Evolutionary conservation across 2,888 invertebrate species (phyloP), one percentile per base, ranked within the genome.

Genomic region (Lissonota sp.): DNA sequence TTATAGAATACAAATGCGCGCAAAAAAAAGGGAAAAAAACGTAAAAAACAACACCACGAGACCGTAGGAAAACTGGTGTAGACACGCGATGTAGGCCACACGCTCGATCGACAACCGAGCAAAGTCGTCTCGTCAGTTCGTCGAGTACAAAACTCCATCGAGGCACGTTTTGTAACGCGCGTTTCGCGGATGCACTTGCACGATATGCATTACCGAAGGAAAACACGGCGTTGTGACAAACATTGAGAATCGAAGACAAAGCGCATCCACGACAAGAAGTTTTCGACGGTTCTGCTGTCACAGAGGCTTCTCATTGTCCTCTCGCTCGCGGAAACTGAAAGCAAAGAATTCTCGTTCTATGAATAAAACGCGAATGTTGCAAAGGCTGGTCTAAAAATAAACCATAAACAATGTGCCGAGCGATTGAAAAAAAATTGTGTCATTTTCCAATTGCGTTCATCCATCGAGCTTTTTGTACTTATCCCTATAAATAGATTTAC

Each of bases 71-170:
- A 73, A 66, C 46, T 14, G 55, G 72, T 39, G 26, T 26, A 66
- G 7, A n/a, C n/a, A 60, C 44, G 70, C 44, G 71, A 82, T 82
- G 79, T 82, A 82, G 82, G 82, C 55, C 57, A 75, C 51, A 39
- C 42, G 62, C 49, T 63, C 82, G 79, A 82, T 79, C 75, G 57
- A 71, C 74, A 62, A 81, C 42, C 58, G 8, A 39, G 14, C 42
- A 26, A 44, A 75, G 58, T 66, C 60, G 67, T 66, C 55, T 67
- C 51, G 49, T 5, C 6, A 37, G 14, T 40, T 60, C 14, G 63
- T 49, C 42, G 8, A 44, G n/a, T 42, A 8, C 26, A 57, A 5
- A 67, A 40, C 40, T 53, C 14, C 16, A 37, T 26, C 37, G n/a
- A 42, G 4, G 10, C 14, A n/a, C 57, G 42, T 69, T 75, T 62